Conservation (phyloP, 1,140 invertebrate species). For the Philopotamus ludificatus region DNA sequence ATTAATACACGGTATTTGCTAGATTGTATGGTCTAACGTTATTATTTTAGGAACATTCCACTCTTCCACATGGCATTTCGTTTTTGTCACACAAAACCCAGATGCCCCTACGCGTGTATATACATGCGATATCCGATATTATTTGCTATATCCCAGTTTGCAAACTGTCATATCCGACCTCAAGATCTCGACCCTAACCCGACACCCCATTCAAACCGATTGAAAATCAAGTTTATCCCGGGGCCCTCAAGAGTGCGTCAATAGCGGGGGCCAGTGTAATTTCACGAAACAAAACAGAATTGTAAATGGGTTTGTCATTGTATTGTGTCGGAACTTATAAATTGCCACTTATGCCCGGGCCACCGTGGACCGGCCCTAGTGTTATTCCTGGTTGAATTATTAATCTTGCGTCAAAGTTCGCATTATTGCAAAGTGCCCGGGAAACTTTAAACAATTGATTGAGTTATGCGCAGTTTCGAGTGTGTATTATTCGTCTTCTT, state of each 20-base stretch:
- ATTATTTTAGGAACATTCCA: no score
- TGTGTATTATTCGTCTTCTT: constrained; percentile 39
- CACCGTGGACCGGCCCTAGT: constrained; percentile 9
- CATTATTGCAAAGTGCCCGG: constrained; percentile 30
- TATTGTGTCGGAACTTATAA: constrained; percentile 35
- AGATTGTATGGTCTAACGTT: no score
- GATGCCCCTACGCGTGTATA: no score
- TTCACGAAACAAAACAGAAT: constrained; percentile 29
- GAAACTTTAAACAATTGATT: constrained; percentile 40
- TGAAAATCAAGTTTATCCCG: not conserved
- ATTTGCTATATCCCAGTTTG: no score
- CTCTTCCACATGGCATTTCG: no score
- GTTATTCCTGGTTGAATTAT: constrained; percentile 38
- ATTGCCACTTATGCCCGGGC: constrained; percentile 37
- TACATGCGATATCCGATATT: no score
- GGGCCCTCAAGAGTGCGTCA: not conserved
- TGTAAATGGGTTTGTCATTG: constrained; percentile 38
- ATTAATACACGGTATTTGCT: no score
- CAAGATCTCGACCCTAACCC: not conserved
- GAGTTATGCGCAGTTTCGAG: constrained; percentile 36
- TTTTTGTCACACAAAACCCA: no score
- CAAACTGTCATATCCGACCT: no score
- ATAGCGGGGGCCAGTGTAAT: not conserved
- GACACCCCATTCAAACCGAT: not conserved
- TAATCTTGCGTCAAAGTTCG: constrained; percentile 41